These are phyloP conservation scores for Acronicta alni DNA, from an alignment of 2,888 invertebrate genomes.

Conservation along the genomic window DNA sequence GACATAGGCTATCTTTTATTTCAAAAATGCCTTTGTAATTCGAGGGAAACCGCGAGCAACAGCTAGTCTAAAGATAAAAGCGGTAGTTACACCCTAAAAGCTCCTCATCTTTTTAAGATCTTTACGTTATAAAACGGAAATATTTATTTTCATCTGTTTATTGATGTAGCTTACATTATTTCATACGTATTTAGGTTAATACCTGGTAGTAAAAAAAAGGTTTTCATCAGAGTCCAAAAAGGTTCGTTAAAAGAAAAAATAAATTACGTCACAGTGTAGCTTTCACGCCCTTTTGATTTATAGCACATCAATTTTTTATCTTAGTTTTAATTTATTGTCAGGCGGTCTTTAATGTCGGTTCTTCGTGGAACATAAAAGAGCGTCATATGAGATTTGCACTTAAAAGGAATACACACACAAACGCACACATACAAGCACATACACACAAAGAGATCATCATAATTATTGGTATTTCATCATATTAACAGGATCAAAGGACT, in stretches of 20 bases:
- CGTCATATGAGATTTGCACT: constrained; percentile 19
- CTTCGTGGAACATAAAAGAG: constrained; percentile 14
- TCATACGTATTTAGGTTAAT: constrained; percentile 23
- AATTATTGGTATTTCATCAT: no score
- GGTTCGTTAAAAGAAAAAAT: constrained; percentile 7
- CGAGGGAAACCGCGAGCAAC: no score
- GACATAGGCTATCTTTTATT: no score
- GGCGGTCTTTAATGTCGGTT: constrained; percentile 48
- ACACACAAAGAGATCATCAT: no score
- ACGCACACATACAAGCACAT: not conserved
- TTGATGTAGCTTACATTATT: not conserved
- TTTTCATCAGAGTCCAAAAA: not conserved
- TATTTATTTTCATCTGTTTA: not conserved
- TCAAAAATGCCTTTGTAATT: no score
- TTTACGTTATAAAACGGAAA: constrained; percentile 23
- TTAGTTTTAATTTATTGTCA: constrained; percentile 55
- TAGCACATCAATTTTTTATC: constrained; percentile 53
- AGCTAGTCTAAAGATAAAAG: constrained; percentile 31
- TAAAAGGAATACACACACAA: constrained; percentile 1
- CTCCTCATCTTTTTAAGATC: constrained; percentile 18
- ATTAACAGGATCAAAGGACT: constrained; percentile 3
- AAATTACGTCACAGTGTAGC: constrained; percentile 41
- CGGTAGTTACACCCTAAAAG: constrained; percentile 22
- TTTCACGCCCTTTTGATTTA: constrained; percentile 54
- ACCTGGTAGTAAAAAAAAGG: constrained; percentile 1